These are phyloP conservation scores for Pyrrhia umbra DNA, from an alignment of 2,888 invertebrate genomes.

Conservation along the genomic window DNA sequence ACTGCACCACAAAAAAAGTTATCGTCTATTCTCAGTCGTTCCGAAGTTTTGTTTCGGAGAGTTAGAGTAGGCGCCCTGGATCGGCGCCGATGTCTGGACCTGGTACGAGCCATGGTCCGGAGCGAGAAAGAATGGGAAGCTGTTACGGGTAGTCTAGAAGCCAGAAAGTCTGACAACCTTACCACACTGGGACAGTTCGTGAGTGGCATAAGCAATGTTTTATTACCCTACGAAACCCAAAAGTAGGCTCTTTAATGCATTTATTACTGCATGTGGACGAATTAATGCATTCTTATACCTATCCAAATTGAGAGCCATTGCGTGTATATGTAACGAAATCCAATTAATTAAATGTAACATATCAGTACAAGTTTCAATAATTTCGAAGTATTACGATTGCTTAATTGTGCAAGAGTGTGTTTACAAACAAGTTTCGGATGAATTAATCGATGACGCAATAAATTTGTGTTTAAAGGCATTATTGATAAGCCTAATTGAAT, in stretches of 20 bases:
- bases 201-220: too few relatives aligned
- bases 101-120: too few relatives aligned
- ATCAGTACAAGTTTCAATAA: constrained; percentile 3
- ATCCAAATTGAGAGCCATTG: neutral
- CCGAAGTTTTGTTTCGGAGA: too few relatives aligned
- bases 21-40: too few relatives aligned
- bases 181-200: too few relatives aligned
- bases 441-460: constrained; percentile 27
- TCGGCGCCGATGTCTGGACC: too few relatives aligned
- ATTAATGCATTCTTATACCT: neutral
- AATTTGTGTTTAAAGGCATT: neutral
- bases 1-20: too few relatives aligned
- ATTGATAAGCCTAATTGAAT: neutral
- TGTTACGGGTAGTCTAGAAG: too few relatives aligned
- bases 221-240: neutral
- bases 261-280: neutral
- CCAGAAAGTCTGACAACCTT: too few relatives aligned
- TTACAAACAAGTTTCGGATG: constrained; percentile 22
- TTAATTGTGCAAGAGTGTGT: constrained; percentile 5
- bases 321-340: neutral
- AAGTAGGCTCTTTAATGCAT: neutral
- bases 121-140: too few relatives aligned
- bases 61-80: too few relatives aligned
- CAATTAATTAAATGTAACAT: neutral
- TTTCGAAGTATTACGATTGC: neutral